Conservation (phyloP, 2,113 vertebrate species). For the Butastur rufipennis region DNA sequence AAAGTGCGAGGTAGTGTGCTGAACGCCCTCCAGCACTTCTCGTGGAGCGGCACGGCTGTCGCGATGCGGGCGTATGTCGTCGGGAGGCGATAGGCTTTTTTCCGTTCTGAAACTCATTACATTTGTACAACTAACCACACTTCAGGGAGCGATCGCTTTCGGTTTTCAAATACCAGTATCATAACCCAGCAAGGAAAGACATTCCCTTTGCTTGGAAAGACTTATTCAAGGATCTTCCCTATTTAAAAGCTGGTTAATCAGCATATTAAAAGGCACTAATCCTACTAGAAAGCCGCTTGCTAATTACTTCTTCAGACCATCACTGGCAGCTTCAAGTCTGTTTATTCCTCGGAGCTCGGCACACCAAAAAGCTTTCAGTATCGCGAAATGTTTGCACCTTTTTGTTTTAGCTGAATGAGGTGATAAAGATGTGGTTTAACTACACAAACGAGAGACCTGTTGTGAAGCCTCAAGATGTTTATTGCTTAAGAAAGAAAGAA, state of each 20-base stretch:
- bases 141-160: neutral
- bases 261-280: slow-evolving; percentile 30
- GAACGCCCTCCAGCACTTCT: neutral
- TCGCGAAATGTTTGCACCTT: neutral
- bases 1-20: neutral
- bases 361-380: neutral
- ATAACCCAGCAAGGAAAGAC: neutral
- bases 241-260: slow-evolving; percentile 35
- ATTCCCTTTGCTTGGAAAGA: neutral
- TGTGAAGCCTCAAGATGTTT: slow-evolving; percentile 38
- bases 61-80: fast-evolving
- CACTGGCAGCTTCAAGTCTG: neutral
- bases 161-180: neutral
- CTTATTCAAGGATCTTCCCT: neutral
- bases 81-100: neutral
- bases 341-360: neutral
- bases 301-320: slow-evolving; percentile 29
- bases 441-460: neutral
- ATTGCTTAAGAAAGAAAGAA: neutral
- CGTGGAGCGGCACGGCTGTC: neutral
- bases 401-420: neutral
- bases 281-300: neutral
- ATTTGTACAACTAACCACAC: neutral
- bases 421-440: slow-evolving; percentile 45
- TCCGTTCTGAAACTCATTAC: neutral